Percentiles rank a stretch among this genome's conserved stretches.
phyloP scores from a whole-genome alignment of 2,888 invertebrate genomes.

The Ecliptopera silaceata region DNA sequence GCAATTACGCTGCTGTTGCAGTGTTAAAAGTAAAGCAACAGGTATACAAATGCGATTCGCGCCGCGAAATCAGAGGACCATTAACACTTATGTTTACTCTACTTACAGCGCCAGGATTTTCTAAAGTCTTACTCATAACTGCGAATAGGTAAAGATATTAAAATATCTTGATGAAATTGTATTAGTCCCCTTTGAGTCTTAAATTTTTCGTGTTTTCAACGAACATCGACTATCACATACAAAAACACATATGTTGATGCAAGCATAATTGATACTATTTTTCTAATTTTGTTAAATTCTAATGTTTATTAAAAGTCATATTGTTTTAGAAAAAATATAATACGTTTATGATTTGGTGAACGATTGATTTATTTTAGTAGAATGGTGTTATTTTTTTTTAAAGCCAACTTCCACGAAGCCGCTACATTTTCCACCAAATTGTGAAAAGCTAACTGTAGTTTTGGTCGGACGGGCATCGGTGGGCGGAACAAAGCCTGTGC shows the following conservation, averaged over 20 bases:
- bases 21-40: slow-evolving; percentile 54
- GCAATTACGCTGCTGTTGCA: slow-evolving; percentile 61
- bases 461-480: slow-evolving; percentile 28
- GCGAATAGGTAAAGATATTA: slow-evolving; percentile 22
- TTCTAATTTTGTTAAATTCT: no score
- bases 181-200: neutral
- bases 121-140: slow-evolving; percentile 28
- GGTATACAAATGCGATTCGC: slow-evolving; percentile 49
- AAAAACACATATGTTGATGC: no score
- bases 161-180: neutral
- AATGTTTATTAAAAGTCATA: no score
- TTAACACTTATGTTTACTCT: slow-evolving; percentile 62
- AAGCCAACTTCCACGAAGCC: slow-evolving; percentile 9
- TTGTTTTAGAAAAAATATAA: neutral
- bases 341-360: neutral
- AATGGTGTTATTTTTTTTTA: neutral
- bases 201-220: neutral
- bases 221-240: neutral
- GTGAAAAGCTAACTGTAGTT: slow-evolving; percentile 34
- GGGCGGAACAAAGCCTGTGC: slow-evolving; percentile 41
- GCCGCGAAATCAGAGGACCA: slow-evolving; percentile 61
- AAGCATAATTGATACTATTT: no score
- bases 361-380: neutral
- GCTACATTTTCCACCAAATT: slow-evolving; percentile 29
- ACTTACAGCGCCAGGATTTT: slow-evolving; percentile 35